Conservation (phyloP, 2,113 vertebrate species). For the Labrus mixtus region DNA sequence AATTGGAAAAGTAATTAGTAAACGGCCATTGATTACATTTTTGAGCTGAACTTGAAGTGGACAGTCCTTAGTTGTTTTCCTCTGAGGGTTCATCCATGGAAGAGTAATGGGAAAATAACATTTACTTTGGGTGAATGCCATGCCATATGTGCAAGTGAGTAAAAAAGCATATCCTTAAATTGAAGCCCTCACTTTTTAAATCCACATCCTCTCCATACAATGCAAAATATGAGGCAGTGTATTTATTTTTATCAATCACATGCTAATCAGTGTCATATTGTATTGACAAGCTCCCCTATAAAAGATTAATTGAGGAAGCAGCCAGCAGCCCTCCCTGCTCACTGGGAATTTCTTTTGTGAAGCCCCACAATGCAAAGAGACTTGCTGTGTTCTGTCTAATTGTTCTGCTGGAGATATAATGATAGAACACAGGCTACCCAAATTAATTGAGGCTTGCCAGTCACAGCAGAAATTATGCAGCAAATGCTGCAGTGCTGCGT, state of each 20-base stretch:
- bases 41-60: conserved; percentile 27
- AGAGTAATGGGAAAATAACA: conserved; percentile 42
- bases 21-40: conserved; percentile 45
- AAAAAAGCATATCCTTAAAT: conserved; percentile 32
- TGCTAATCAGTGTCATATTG: conserved; percentile 44
- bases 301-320: conserved; percentile 60
- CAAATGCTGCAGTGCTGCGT: conserved; percentile 72
- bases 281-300: conserved; percentile 58
- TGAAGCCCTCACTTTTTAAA: conserved; percentile 27
- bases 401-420: conserved; percentile 72
- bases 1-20: conserved; percentile 46
- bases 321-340: conserved; percentile 49
- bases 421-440: conserved; percentile 75
- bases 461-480: conserved; percentile 80
- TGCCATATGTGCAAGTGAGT: conserved; percentile 17
- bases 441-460: conserved; percentile 81
- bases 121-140: conserved; percentile 32
- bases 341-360: conserved; percentile 65
- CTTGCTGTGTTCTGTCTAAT: conserved; percentile 71
- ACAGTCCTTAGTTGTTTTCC: too few relatives aligned
- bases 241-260: conserved; percentile 42
- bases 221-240: conserved; percentile 20
- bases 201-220: conserved; percentile 3
- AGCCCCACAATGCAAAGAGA: conserved; percentile 57
- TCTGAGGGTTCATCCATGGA: conserved; percentile 20